phyloP scores from a whole-genome alignment of 2,797 vertebrate genomes.

The Amblyopsis hoosieri region DNA sequence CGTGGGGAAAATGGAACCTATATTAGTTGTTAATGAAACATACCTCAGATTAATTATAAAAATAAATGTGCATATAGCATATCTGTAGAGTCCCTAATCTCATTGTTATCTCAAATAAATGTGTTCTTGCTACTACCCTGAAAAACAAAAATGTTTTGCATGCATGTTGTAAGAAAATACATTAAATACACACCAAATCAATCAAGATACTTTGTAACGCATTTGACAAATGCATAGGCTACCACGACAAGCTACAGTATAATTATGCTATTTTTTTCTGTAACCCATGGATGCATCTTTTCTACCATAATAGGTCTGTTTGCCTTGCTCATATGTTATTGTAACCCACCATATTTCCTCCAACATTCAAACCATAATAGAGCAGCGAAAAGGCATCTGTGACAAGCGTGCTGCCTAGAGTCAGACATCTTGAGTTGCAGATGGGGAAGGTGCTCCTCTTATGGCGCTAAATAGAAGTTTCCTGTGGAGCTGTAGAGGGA shows the following conservation, averaged over 20 bases:
- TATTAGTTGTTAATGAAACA: constrained; percentile 64
- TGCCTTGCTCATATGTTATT: constrained; percentile 39
- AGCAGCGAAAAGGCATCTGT: constrained; percentile 58
- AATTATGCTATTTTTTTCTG: background rate
- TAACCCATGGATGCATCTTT: background rate
- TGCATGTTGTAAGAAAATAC: background rate
- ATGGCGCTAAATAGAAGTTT: constrained; percentile 31
- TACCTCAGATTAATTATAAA: constrained; percentile 48
- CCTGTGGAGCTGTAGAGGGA: constrained; percentile 51
- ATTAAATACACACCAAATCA: background rate
- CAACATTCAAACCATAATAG: constrained; percentile 50
- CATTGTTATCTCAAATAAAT: constrained; percentile 14
- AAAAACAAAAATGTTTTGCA: constrained; percentile 6
- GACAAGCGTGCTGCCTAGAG: constrained; percentile 42
- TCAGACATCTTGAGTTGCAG: constrained; percentile 67
- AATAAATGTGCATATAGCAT: constrained; percentile 24
- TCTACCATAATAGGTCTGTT: constrained; percentile 2
- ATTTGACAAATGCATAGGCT: too few relatives aligned
- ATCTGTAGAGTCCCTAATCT: constrained; percentile 11
- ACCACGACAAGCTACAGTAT: background rate
- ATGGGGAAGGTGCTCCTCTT: constrained; percentile 48
- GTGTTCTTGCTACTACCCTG: constrained; percentile 13
- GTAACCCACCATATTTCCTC: constrained; percentile 44
- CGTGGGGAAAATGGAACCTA: constrained; percentile 26
- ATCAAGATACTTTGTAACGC: background rate